Base-by-base conservation (phyloP, 2,113 vertebrate genomes). In the Hippocampus barbouri region DNA sequence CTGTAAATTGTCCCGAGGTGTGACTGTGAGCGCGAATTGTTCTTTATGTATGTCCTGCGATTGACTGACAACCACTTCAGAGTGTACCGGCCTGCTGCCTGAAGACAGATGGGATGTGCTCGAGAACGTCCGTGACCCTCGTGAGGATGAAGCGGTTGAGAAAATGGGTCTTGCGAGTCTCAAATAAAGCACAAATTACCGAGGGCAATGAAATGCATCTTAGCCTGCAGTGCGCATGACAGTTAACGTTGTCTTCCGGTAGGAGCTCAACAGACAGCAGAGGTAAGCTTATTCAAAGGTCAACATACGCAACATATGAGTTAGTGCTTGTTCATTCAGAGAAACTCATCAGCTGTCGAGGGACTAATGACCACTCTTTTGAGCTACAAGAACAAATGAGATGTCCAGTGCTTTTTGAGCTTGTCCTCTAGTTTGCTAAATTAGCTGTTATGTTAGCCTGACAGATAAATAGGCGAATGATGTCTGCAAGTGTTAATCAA, bases 271-370 rank as follows among this genome's bases (percentile, higher is more conserved):
- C 23, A 27, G 12, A 66, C 64, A 27, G 64, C 64, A 66, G 64
- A 66, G 64, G 64, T 66, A 66, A 66, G 64, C 47, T n/a, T 66
- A 14, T 8, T 16, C 64, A 49, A 66, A 66, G 64, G 64, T 66
- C 64, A 66, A 47, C n/a, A 27, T 66, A 27, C 47, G 8, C 43
- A 47, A 66, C n/a, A 4, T 38, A 40, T 23, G n/a, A 47, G 12
- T 47, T 49, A 16, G n/a, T n/a, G 43, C n/a, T 66, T 25, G 14
- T 47, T 27, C n/a, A 18, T 25, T 18, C 12, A 5, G 23, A 66
- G 15, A 47, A 47, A 15, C 4, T 18, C 16, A 25, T 18, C 14
- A 25, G 0, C 14, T 27, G 14, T 4, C 23, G 43, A 47, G 11
- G 9, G 64, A 66, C 43, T 47, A 0, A 27, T 23, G 14, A 45